phyloP scores from a whole-genome alignment of 2,888 invertebrate genomes.

The Morpho achilles region DNA sequence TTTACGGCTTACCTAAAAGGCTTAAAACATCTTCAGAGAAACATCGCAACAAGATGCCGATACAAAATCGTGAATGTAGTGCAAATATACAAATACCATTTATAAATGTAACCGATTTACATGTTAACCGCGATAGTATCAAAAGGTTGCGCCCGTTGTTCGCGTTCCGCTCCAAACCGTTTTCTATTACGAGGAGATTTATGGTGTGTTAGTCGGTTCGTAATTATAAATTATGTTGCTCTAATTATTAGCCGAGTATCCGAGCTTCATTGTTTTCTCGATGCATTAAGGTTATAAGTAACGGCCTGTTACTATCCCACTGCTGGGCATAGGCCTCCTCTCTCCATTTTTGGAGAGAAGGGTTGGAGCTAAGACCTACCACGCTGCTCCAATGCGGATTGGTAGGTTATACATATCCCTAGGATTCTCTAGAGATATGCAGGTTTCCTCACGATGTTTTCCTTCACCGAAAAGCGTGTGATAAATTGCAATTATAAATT shows the following conservation, averaged over 20 bases:
- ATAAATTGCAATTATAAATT: too few relatives aligned
- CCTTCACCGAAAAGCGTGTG: too few relatives aligned
- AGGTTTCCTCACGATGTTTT: too few relatives aligned
- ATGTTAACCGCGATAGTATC: slow-evolving; percentile 32
- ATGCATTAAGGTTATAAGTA: slow-evolving; percentile 12
- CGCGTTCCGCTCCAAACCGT: slow-evolving; percentile 33
- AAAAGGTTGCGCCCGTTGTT: slow-evolving; percentile 36
- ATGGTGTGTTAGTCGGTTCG: slow-evolving; percentile 29
- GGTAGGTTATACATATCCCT: too few relatives aligned
- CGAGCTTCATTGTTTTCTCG: slow-evolving; percentile 21
- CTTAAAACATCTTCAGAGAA: too few relatives aligned
- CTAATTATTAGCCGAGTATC: slow-evolving; percentile 19
- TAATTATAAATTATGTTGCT: slow-evolving; percentile 33
- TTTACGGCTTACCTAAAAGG: too few relatives aligned
- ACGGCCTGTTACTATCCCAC: too few relatives aligned
- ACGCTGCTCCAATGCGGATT: too few relatives aligned
- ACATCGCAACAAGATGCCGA: not conserved
- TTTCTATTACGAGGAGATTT: slow-evolving; percentile 36
- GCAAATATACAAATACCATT: slow-evolving; percentile 23
- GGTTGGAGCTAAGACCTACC: too few relatives aligned
- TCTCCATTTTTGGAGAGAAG: too few relatives aligned
- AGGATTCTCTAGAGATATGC: too few relatives aligned
- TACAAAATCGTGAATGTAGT: slow-evolving; percentile 5
- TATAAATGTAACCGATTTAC: slow-evolving; percentile 35
- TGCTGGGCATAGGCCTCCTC: too few relatives aligned